Conservation (phyloP, 2,888 invertebrate genomes). For the Hirtodrosophila cameraria region DNA sequence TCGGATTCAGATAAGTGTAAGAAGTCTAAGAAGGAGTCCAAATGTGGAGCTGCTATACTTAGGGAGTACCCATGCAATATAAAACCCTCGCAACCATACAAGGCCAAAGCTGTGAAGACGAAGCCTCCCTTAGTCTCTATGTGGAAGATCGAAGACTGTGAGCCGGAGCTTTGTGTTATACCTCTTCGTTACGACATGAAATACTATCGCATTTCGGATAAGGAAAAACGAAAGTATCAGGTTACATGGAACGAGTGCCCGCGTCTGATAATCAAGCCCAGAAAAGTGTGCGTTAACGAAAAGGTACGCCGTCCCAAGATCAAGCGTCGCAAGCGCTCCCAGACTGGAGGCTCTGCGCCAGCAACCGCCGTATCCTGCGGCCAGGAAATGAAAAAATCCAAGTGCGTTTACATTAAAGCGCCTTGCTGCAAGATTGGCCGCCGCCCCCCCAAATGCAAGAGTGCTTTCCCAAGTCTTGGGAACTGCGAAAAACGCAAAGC, state of each 20-base stretch:
- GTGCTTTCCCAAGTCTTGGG: background rate
- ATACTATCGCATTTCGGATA: slow-evolving; percentile 58
- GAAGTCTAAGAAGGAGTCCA: background rate
- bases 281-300: slow-evolving; percentile 46
- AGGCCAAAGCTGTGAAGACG: background rate
- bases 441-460: slow-evolving; percentile 47
- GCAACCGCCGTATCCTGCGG: background rate
- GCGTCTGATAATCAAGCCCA: slow-evolving; percentile 37
- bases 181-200: slow-evolving; percentile 57
- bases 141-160: slow-evolving; percentile 40
- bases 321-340: slow-evolving; percentile 30
- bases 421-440: slow-evolving; percentile 58
- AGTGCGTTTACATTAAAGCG: slow-evolving; percentile 16
- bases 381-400: background rate
- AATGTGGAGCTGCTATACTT: slow-evolving; percentile 20
- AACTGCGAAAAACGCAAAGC: slow-evolving; percentile 46
- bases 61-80: slow-evolving; percentile 25
- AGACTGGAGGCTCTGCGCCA: too few relatives aligned
- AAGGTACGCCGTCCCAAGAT: slow-evolving; percentile 22
- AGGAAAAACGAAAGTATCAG: slow-evolving; percentile 57
- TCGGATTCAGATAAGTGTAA: slow-evolving; percentile 6
- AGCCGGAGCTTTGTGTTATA: slow-evolving; percentile 17
- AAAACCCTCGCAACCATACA: background rate
- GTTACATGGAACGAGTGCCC: slow-evolving; percentile 73
- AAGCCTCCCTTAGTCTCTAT: slow-evolving; percentile 17